Evolutionary conservation across 2,797 vertebrate genomes (phyloP).

Genomic region (Enteromius trimaculatus): DNA sequence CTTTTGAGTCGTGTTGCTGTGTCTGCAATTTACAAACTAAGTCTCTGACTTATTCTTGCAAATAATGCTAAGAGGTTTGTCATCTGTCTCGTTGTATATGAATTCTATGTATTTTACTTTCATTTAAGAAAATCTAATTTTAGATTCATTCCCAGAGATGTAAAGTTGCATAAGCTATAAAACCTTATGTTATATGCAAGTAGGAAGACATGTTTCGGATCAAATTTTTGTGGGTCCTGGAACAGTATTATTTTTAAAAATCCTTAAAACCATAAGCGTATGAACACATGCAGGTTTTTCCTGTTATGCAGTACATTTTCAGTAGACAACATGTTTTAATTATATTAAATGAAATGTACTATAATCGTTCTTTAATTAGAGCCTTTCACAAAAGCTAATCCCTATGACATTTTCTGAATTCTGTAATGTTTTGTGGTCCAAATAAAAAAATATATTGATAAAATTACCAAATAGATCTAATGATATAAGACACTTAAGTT

Average conservation of each 20-base stretch:
- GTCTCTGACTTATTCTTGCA: neutral
- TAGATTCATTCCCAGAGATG: neutral
- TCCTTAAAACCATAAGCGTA: neutral
- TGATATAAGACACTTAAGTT: neutral
- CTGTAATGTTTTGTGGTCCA: neutral
- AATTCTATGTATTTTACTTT: neutral
- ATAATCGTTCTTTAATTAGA: neutral
- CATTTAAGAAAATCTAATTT: neutral
- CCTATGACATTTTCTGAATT: neutral
- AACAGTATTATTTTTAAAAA: neutral
- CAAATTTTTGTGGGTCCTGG: neutral
- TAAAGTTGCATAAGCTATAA: neutral
- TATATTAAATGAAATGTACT: neutral
- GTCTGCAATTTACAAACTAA: neutral
- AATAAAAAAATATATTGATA: no score
- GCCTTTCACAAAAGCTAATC: neutral
- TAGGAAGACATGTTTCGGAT: neutral
- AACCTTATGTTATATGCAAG: neutral
- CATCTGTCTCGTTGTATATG: neutral
- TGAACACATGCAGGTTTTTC: neutral
- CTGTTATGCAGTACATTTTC: conserved; percentile 8
- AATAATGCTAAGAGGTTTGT: neutral
- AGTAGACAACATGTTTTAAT: neutral
- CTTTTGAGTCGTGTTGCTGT: neutral
- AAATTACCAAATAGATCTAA: neutral